These are phyloP conservation scores for Steatornis caripensis DNA, from an alignment of 2,113 vertebrate species.

Conservation along the genomic window DNA sequence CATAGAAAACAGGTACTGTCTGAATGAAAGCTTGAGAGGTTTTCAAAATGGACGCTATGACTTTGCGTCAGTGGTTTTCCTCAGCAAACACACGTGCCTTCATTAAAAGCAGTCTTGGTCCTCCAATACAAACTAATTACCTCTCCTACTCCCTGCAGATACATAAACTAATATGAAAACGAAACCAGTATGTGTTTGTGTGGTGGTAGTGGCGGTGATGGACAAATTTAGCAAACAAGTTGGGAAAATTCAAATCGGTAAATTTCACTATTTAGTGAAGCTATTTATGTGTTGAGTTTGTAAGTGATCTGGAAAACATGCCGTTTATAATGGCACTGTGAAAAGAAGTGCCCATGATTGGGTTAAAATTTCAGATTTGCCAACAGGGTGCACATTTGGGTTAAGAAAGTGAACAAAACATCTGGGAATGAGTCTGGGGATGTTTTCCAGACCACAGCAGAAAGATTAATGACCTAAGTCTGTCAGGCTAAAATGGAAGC, in stretches of 20 bases:
- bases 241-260: not conserved
- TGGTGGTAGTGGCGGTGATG: not conserved
- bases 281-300: not conserved
- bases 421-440: conserved; percentile 27
- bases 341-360: not conserved
- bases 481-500: conserved; percentile 42
- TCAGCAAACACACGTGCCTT: not conserved
- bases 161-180: not conserved
- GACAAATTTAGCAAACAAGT: not conserved
- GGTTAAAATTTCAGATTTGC: conserved; percentile 44
- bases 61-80: not conserved
- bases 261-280: not conserved
- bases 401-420: conserved; percentile 46
- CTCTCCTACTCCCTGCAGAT: not conserved
- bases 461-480: conserved; percentile 44
- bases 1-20: not conserved
- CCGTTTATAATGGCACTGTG: not conserved
- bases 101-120: not conserved
- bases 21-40: not conserved
- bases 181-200: not conserved
- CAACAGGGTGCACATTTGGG: conserved; percentile 38
- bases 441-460: conserved; percentile 52
- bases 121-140: not conserved
- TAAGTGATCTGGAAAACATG: not conserved
- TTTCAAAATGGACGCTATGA: not conserved